Conservation (phyloP, 37 sponge, comb jelly and placozoan genomes). For the Crambe crambe region DNA sequence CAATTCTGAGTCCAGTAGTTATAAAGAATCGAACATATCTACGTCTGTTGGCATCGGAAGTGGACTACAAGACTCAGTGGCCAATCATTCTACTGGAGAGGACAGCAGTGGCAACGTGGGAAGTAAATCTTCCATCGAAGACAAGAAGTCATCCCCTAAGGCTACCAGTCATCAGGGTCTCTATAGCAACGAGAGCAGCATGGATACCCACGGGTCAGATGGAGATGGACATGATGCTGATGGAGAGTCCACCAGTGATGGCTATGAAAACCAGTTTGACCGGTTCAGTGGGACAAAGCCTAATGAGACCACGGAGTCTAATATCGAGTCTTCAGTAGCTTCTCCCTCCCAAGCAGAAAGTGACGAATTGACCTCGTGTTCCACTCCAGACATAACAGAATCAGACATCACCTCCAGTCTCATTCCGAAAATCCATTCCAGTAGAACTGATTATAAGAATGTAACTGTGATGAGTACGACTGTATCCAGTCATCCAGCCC, state of each 20-base stretch:
- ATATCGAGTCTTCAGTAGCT: neutral
- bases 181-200: constrained; percentile 32
- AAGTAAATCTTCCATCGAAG: neutral
- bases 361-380: constrained; percentile 3
- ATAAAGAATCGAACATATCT: neutral
- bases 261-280: constrained; percentile 1
- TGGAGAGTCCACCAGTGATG: constrained; percentile 16
- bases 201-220: neutral
- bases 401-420: constrained; percentile 7
- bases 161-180: neutral
- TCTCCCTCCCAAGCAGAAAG: neutral
- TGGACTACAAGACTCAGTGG: too few relatives aligned
- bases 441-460: neutral
- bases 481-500: too few relatives aligned
- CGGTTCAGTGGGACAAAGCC: neutral
- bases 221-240: constrained; percentile 32
- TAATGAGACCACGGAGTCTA: neutral
- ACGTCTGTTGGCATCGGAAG: neutral
- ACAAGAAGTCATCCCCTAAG: neutral
- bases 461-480: neutral
- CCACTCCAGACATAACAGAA: neutral
- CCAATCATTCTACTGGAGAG: neutral
- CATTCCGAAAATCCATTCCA: constrained; percentile 4
- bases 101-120: neutral
- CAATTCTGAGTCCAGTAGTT: constrained; percentile 6